Percentiles rank a stretch among this genome's conserved stretches.
Conservation (phyloP, 2,888 invertebrate genomes). For the Cheilosia variabilis region DNA sequence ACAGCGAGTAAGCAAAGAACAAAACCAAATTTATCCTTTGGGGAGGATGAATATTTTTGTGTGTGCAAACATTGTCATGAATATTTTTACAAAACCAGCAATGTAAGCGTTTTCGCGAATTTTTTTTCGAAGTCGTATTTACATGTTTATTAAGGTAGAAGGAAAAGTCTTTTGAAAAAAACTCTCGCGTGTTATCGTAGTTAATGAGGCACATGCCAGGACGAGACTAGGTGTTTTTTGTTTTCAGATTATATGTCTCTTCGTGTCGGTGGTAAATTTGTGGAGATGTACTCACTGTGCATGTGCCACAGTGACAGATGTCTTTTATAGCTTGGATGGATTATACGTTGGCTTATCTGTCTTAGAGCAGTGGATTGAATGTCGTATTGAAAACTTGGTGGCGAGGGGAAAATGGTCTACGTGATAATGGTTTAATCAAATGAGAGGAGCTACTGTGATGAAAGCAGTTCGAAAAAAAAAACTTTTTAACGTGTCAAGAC, state of each 20-base stretch:
- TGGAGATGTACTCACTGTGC: not conserved
- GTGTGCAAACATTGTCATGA: conserved; percentile 7
- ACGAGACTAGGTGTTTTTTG: conserved; percentile 2
- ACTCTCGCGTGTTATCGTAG: conserved; percentile 11
- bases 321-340: not conserved
- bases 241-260: conserved; percentile 9
- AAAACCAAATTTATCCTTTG: not conserved
- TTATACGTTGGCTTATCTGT: not conserved
- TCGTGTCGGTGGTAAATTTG: not conserved
- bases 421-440: too few relatives aligned
- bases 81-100: conserved; percentile 26
- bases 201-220: conserved; percentile 12
- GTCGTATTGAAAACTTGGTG: too few relatives aligned
- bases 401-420: too few relatives aligned
- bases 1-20: not conserved
- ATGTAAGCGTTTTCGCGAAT: not conserved
- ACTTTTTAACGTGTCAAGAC: too few relatives aligned
- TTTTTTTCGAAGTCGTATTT: conserved; percentile 8
- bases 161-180: conserved; percentile 1
- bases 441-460: too few relatives aligned
- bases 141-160: conserved; percentile 19
- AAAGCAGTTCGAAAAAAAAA: too few relatives aligned
- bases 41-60: not conserved
- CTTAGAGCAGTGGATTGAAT: not conserved
- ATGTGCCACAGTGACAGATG: not conserved